phyloP scores from a whole-genome alignment of 1,140 invertebrate species.

The Matsumurasca onukii region DNA sequence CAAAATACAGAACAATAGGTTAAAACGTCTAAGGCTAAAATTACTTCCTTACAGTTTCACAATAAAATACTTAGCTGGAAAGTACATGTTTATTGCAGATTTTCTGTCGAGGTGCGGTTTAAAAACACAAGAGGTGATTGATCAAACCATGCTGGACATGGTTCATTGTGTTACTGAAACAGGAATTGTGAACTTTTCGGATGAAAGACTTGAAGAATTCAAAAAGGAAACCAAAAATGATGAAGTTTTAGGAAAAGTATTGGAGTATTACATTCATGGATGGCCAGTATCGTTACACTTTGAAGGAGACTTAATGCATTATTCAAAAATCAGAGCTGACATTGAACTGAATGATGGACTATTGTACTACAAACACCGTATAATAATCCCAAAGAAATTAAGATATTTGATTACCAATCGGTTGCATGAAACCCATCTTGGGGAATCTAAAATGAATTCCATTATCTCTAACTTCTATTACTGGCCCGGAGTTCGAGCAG shows the following conservation, averaged over 20 bases:
- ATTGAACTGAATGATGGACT: no score
- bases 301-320: neutral
- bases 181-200: neutral
- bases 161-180: neutral
- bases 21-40: neutral
- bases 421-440: no score
- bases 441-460: no score
- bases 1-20: conserved; percentile 22
- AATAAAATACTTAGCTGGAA: neutral
- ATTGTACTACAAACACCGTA: no score
- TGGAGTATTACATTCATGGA: neutral
- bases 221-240: neutral
- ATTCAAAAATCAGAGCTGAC: neutral
- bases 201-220: no score
- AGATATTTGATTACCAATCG: no score
- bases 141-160: neutral
- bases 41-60: neutral
- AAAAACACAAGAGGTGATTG: neutral
- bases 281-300: neutral
- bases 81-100: neutral
- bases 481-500: neutral
- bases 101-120: conserved; percentile 1
- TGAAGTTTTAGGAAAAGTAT: neutral
- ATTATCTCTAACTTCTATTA: no score
- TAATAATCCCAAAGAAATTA: no score